These are phyloP conservation scores for Drosophila cognata DNA, from an alignment of 2,888 invertebrate genomes.

Conservation along the genomic window DNA sequence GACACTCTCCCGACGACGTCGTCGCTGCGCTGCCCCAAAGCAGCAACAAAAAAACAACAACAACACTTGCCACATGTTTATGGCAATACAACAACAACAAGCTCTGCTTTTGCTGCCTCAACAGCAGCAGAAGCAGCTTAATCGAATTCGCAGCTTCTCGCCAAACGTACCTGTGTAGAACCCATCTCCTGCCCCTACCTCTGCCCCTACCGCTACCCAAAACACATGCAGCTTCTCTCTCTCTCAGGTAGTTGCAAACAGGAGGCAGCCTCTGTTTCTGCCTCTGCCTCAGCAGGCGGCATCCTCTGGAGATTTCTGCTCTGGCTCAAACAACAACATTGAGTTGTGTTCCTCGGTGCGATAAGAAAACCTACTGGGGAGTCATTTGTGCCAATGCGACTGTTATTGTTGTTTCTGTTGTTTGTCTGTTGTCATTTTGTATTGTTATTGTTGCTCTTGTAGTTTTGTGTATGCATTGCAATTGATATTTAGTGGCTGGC, in stretches of 20 bases:
- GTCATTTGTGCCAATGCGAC: slow-evolving; percentile 55
- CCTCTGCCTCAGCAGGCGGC: slow-evolving; percentile 27
- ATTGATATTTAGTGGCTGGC: slow-evolving; percentile 36
- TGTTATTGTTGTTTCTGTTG: not conserved
- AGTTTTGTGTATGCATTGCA: slow-evolving; percentile 33
- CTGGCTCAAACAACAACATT: slow-evolving; percentile 31
- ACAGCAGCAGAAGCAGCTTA: slow-evolving; percentile 55
- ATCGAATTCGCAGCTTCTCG: slow-evolving; percentile 62
- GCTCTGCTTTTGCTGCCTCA: not conserved
- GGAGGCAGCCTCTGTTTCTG: slow-evolving; percentile 3
- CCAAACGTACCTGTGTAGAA: slow-evolving; percentile 16
- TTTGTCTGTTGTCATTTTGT: slow-evolving; percentile 1
- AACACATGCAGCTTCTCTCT: slow-evolving; percentile 14
- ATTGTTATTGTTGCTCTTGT: slow-evolving; percentile 1
- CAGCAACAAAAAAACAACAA: slow-evolving; percentile 29
- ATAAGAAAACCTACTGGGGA: slow-evolving; percentile 69
- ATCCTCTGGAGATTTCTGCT: slow-evolving; percentile 57
- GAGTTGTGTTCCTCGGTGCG: slow-evolving; percentile 50
- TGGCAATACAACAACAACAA: slow-evolving; percentile 52
- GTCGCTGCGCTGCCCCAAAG: slow-evolving; percentile 5
- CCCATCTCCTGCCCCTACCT: not conserved
- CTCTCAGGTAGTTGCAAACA: slow-evolving; percentile 35
- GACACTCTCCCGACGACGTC: slow-evolving; percentile 50
- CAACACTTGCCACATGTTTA: slow-evolving; percentile 69
- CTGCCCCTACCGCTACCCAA: not conserved